Base-by-base conservation (phyloP, 2,113 vertebrate genomes). In the Zosterops lateralis region DNA sequence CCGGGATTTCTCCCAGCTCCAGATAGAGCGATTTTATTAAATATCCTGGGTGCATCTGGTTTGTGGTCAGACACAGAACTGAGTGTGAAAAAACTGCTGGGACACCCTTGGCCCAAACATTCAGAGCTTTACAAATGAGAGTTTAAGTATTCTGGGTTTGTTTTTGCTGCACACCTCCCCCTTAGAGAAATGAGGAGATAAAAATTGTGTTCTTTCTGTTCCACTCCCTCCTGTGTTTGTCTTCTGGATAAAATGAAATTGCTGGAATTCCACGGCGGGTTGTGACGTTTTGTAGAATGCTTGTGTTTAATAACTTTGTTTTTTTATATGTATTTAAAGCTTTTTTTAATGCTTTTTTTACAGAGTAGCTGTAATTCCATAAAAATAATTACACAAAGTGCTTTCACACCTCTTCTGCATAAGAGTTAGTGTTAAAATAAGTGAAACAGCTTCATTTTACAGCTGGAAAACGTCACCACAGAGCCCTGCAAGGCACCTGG, bases 221-320 rank as follows among this genome's bases (percentile, higher is more conserved):
- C 61, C 82, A 67, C 82, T 66, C 77, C 77, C 58, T 87, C 4
- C 26, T 91, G 75, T 80, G 72, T 90, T 91, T 91, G 84, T 47
- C 85, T 70, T 93, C 64, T 32, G 67, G 71, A 86, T 51, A 83
- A 92, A 92, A 94, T 56, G 24, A 89, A 54, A 93, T 80, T 70
- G 76, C 72, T 79, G 78, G 45, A 85, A 84, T 92, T 83, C 84
- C 87, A 38, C 1, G 2, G 42, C 13, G 51, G 25, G 32, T 70
- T 66, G 67, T 48, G 58, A 67, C 12, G 4, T 77, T 90, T 29
- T 88, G 45, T 10, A 60, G 67, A 73, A 83, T 10, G 11, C 53
- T 71, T 4, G 3, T 19, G 29, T 45, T 67, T 21, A 48, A 15
- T 8, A 36, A 25, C 11, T 32, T 45, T 0, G 1, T 3, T 7